Conservation (phyloP, 2,888 invertebrate genomes). For the Lycia hirtaria region DNA sequence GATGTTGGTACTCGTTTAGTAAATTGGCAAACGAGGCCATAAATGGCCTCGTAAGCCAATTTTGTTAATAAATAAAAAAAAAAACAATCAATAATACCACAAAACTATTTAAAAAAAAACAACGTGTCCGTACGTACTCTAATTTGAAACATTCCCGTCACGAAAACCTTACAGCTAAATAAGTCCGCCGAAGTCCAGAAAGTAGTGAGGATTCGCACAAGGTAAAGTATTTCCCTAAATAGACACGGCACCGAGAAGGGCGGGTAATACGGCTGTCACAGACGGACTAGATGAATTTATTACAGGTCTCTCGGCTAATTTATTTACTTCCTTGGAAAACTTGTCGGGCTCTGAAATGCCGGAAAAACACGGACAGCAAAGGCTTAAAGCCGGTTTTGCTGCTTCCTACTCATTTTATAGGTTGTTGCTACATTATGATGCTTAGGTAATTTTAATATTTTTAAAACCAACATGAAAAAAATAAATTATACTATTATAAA, state of each 20-base stretch:
- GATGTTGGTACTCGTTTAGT: no score
- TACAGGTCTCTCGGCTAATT: conserved; percentile 40
- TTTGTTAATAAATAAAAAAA: no score
- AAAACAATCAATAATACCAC: no score
- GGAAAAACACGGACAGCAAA: conserved; percentile 18
- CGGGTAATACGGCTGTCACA: conserved; percentile 41
- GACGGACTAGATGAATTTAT: conserved; percentile 43
- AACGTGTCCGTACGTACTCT: not conserved
- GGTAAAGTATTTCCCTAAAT: conserved; percentile 37
- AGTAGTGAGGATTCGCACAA: conserved; percentile 19
- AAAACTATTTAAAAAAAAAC: no score
- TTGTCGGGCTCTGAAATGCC: conserved; percentile 25
- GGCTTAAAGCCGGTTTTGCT: conserved; percentile 15
- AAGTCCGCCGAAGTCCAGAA: conserved; percentile 22
- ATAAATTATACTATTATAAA: no score
- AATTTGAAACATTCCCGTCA: not conserved
- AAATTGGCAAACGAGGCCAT: no score
- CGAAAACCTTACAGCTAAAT: conserved; percentile 5
- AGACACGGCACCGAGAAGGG: conserved; percentile 30
- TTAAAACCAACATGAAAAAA: no score
- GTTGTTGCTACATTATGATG: not conserved
- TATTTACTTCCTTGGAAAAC: conserved; percentile 38
- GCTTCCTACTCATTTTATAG: not conserved
- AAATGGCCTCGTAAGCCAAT: no score
- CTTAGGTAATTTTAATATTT: not conserved